Conservation (phyloP, 2,113 vertebrate genomes). For the Opisthocomus hoazin region DNA sequence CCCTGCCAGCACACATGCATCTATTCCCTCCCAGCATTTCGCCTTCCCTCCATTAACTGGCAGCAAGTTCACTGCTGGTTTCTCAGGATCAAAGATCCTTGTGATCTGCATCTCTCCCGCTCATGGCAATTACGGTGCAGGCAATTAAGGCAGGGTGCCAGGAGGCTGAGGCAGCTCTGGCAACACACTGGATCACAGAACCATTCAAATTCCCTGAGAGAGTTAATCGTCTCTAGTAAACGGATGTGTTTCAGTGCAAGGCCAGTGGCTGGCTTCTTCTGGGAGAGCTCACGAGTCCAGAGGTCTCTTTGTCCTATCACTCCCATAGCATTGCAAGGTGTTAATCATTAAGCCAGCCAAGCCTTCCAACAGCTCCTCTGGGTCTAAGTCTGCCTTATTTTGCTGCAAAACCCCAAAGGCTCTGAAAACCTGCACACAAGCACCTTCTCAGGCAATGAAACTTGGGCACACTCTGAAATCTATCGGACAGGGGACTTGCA, state of each 20-base stretch:
- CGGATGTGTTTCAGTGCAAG: neutral
- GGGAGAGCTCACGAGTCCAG: slow-evolving; percentile 11
- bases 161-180: neutral
- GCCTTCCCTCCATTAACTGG: neutral
- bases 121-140: neutral
- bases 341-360: slow-evolving; percentile 57
- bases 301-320: slow-evolving; percentile 35
- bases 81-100: slow-evolving; percentile 26
- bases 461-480: neutral
- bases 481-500: neutral
- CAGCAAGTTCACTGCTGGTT: slow-evolving; percentile 3
- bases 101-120: neutral
- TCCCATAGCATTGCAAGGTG: neutral
- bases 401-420: neutral
- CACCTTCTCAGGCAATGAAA: neutral
- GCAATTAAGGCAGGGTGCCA: neutral
- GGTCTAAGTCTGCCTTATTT: neutral
- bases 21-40: neutral
- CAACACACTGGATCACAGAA: neutral
- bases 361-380: neutral
- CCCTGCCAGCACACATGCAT: neutral
- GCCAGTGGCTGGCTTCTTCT: neutral
- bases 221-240: neutral
- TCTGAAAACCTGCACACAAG: neutral
- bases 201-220: neutral